Percentiles rank a stretch among this genome's conserved stretches.
Conservation (phyloP, 2,797 vertebrate genomes). For the Alcedo quadribrachys region DNA sequence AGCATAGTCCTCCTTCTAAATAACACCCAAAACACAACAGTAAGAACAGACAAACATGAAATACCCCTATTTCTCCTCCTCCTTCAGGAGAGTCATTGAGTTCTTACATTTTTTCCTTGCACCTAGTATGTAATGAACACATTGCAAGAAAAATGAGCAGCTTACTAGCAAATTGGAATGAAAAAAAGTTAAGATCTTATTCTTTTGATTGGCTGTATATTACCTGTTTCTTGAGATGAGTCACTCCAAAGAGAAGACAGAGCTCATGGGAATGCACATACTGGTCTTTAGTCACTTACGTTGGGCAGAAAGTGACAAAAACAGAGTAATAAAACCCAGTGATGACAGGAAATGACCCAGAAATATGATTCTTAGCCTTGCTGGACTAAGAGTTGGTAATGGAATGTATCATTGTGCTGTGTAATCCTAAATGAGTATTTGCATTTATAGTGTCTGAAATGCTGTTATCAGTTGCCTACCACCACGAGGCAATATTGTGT, state of each 20-base stretch:
- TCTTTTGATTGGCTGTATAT: background rate
- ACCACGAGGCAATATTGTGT: accelerated
- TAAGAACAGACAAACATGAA: background rate
- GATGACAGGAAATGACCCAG: background rate
- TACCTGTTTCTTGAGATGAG: background rate
- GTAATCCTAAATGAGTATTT: background rate
- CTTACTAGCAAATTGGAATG: background rate
- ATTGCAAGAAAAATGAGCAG: background rate
- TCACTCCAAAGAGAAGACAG: background rate
- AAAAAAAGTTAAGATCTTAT: background rate
- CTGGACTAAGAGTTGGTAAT: background rate
- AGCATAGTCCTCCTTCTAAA: background rate
- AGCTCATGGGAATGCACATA: background rate
- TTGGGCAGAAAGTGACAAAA: constrained; percentile 1
- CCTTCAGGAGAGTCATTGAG: background rate
- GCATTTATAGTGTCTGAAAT: background rate
- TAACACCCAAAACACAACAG: background rate
- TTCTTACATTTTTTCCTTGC: background rate
- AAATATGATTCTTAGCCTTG: background rate
- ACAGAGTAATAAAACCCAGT: background rate
- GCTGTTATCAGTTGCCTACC: background rate
- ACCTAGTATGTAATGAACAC: background rate
- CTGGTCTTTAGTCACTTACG: background rate
- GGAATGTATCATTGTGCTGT: background rate
- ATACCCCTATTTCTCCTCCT: background rate